phyloP scores from a whole-genome alignment of 2,888 invertebrate species.

The Euclidia mi region DNA sequence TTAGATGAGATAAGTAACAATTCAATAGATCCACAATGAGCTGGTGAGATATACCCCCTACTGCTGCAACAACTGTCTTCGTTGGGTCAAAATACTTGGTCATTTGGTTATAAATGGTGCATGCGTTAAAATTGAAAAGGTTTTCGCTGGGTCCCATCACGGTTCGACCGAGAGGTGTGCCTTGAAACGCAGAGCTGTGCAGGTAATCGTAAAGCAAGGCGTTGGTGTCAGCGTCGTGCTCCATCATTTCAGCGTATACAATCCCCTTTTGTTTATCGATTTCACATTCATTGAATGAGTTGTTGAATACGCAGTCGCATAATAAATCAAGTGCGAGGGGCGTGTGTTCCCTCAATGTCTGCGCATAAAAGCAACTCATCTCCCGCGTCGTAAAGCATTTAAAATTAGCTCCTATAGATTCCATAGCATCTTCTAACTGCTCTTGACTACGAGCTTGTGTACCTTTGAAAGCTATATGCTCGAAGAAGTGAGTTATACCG shows the following conservation, averaged over 20 bases:
- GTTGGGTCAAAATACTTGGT: slow-evolving; percentile 96
- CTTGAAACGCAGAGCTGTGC: slow-evolving; percentile 82
- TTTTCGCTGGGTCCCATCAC: slow-evolving; percentile 92
- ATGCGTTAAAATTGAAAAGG: slow-evolving; percentile 89
- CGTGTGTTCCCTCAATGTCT: slow-evolving; percentile 96
- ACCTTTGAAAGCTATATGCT: slow-evolving; percentile 78
- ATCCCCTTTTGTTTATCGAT: slow-evolving; percentile 73
- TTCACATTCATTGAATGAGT: slow-evolving; percentile 84
- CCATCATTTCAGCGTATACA: slow-evolving; percentile 75
- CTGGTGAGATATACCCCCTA: slow-evolving; percentile 97
- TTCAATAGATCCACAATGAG: slow-evolving; percentile 94
- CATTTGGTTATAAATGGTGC: slow-evolving; percentile 94
- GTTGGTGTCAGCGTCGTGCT: slow-evolving; percentile 71
- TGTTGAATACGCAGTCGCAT: slow-evolving; percentile 97
- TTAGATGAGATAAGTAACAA: slow-evolving; percentile 91
- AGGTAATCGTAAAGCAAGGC: slow-evolving; percentile 78
- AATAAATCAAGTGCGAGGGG: slow-evolving; percentile 97
- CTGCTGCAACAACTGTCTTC: slow-evolving; percentile 97
- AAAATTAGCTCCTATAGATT: slow-evolving; percentile 98
- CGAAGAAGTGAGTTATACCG: slow-evolving; percentile 81
- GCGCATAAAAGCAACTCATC: slow-evolving; percentile 98
- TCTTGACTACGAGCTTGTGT: slow-evolving; percentile 95
- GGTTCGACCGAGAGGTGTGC: slow-evolving; percentile 76
- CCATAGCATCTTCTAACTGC: slow-evolving; percentile 96
- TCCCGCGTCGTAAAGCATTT: slow-evolving; percentile 99